Evolutionary conservation across 2,888 invertebrate species (phyloP).

Genomic region (Synergus japonicus): DNA sequence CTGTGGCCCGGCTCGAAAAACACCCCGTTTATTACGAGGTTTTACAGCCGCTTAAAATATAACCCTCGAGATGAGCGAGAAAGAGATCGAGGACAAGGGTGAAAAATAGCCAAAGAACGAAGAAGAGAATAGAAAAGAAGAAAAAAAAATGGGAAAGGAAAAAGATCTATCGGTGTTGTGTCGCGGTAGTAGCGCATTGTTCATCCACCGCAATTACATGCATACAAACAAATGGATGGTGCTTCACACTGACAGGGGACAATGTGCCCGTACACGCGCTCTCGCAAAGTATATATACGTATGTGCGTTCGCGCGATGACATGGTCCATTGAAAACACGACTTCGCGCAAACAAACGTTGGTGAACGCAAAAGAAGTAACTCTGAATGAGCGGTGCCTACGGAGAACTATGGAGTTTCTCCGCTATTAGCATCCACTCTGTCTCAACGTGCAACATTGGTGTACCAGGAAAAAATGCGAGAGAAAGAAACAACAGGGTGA

Average conservation of each 20-base stretch:
- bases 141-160: constrained; percentile 37
- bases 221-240: constrained; percentile 1
- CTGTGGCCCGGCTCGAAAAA: constrained; percentile 67
- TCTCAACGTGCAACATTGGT: constrained; percentile 54
- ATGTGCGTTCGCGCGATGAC: constrained; percentile 58
- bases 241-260: not conserved
- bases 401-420: constrained; percentile 66
- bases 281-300: not conserved
- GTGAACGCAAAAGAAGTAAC: constrained; percentile 66
- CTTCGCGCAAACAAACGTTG: constrained; percentile 63
- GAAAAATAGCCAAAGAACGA: constrained; percentile 37
- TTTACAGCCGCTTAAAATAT: constrained; percentile 68
- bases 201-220: constrained; percentile 52
- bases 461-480: constrained; percentile 18
- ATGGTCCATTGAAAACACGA: constrained; percentile 64
- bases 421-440: constrained; percentile 71
- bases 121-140: constrained; percentile 40
- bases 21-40: constrained; percentile 67
- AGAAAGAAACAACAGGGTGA: constrained; percentile 43
- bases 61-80: constrained; percentile 54
- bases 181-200: constrained; percentile 55
- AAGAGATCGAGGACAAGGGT: constrained; percentile 40
- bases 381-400: constrained; percentile 65
- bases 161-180: constrained; percentile 43
- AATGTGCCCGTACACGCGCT: constrained; percentile 33